Conservation (phyloP, 53 echinoderm and acorn worm genomes). For the Pentamera pediparva region DNA sequence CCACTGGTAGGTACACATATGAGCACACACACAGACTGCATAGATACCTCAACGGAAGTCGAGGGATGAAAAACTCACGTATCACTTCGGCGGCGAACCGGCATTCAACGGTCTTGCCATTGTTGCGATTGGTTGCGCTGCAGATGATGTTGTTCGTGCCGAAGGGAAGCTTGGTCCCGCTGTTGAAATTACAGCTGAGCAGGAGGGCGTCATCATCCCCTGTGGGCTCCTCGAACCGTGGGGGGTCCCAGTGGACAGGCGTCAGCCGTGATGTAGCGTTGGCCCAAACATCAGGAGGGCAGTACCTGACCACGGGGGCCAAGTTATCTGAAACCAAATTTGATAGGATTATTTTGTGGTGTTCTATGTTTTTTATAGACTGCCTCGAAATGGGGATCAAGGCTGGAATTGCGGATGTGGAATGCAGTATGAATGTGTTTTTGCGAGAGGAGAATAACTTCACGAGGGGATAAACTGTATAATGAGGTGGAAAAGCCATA, state of each 20-base stretch:
- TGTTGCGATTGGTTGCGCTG: constrained; percentile 54
- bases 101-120: constrained; percentile 58
- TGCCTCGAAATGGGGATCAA: too few species aligned
- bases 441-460: too few species aligned
- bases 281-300: constrained; percentile 34
- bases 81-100: constrained; percentile 49
- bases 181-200: constrained; percentile 45
- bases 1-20: too few species aligned
- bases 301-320: constrained; percentile 50
- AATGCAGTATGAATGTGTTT: too few species aligned
- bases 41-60: too few species aligned
- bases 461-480: too few species aligned
- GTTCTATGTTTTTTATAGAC: too few species aligned
- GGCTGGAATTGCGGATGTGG: too few species aligned
- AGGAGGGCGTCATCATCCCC: constrained; percentile 46
- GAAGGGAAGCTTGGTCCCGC: constrained; percentile 26
- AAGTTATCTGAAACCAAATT: constrained; percentile 45
- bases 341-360: too few species aligned
- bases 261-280: constrained; percentile 37
- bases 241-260: constrained; percentile 41
- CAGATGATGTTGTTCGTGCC: constrained; percentile 59
- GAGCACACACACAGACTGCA: too few species aligned
- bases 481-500: too few species aligned
- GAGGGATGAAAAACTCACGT: too few species aligned
- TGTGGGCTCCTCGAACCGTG: constrained; percentile 58